These are phyloP conservation scores for Stenodema calcarata DNA, from an alignment of 2,888 invertebrate genomes.

Conservation along the genomic window DNA sequence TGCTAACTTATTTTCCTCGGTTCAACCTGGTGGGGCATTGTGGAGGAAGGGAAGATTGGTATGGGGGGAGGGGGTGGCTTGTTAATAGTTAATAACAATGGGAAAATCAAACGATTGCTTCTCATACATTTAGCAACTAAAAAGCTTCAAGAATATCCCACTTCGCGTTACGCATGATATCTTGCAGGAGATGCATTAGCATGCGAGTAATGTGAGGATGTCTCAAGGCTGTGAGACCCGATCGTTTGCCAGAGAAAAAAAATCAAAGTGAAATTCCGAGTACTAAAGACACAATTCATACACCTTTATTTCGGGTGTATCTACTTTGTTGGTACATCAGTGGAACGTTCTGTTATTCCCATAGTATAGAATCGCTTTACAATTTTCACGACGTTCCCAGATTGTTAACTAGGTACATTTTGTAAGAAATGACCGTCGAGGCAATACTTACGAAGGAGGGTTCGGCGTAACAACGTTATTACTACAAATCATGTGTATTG, in stretches of 20 bases:
- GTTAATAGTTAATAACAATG: not conserved
- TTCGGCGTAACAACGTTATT: too few species aligned
- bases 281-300: not conserved
- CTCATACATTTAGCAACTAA: not conserved
- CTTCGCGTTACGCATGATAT: not conserved
- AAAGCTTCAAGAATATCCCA: not conserved
- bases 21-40: not conserved
- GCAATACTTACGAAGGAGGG: too few species aligned
- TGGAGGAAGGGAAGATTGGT: not conserved
- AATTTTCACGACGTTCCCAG: not conserved
- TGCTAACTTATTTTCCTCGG: not conserved
- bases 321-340: not conserved
- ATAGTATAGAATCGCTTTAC: not conserved
- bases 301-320: not conserved
- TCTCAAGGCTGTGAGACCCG: not conserved
- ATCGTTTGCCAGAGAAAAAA: not conserved
- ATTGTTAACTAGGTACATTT: not conserved
- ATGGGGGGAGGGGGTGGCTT: not conserved
- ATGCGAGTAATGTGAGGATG: not conserved
- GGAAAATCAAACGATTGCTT: not conserved
- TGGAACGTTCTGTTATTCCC: not conserved
- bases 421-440: not conserved
- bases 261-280: not conserved
- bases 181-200: not conserved
- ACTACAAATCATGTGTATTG: too few species aligned